phyloP scores from a whole-genome alignment of 2,888 invertebrate genomes.

The Odontocolon sp. region DNA sequence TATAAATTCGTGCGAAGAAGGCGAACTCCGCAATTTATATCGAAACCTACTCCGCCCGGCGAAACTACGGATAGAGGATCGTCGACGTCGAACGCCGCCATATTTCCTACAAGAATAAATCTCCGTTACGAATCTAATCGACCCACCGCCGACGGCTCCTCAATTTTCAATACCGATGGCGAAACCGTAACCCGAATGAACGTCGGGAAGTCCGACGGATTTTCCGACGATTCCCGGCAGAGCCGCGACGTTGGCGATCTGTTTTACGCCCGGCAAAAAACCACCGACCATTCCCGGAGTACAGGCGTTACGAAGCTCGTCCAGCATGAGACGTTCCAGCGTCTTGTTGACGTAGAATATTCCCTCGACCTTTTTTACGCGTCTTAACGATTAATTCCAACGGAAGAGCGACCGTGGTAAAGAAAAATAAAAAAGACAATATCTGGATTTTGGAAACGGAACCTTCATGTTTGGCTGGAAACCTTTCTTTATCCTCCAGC shows the following conservation, averaged over 20 bases:
- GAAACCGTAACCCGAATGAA: slow-evolving; percentile 99
- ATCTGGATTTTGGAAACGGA: slow-evolving; percentile 59
- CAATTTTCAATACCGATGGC: slow-evolving; percentile 99
- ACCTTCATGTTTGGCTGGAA: slow-evolving; percentile 99
- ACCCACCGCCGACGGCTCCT: no score
- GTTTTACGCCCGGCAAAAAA: slow-evolving; percentile 98
- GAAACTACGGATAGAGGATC: slow-evolving; percentile 96
- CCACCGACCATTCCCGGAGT: slow-evolving; percentile 95
- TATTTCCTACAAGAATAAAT: slow-evolving; percentile 87
- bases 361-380: slow-evolving; percentile 93
- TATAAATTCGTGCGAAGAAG: slow-evolving; percentile 96
- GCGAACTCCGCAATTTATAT: slow-evolving; percentile 99
- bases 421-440: neutral
- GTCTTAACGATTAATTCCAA: slow-evolving; percentile 7
- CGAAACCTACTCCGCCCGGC: slow-evolving; percentile 99
- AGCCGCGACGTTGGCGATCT: slow-evolving; percentile 99
- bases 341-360: slow-evolving; percentile 96
- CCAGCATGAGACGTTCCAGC: slow-evolving; percentile 97
- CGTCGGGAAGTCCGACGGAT: slow-evolving; percentile 97
- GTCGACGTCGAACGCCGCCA: slow-evolving; percentile 99
- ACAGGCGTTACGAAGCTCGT: slow-evolving; percentile 95
- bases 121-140: no score
- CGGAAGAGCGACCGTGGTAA: neutral
- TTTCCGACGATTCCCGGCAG: slow-evolving; percentile 97
- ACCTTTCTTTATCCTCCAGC: slow-evolving; percentile 98